Conservation (phyloP, 2,113 vertebrate genomes). For the Coryphaenoides rupestris region DNA sequence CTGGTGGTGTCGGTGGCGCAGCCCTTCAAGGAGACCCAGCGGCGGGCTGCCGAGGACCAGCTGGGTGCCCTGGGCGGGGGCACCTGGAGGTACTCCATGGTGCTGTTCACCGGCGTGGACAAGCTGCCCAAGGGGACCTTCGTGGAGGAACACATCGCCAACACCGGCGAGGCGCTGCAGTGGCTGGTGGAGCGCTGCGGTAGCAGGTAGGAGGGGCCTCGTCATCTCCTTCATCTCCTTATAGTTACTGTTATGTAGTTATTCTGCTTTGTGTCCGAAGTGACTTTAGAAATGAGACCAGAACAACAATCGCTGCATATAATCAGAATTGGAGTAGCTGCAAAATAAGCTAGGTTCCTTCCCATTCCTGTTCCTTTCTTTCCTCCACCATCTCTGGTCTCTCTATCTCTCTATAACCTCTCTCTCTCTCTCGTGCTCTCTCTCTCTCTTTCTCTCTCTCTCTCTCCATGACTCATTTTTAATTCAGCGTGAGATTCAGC, state of each 20-base stretch:
- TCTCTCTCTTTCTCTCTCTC: not conserved
- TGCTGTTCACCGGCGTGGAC: constrained; percentile 69
- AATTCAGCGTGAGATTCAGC: too few relatives aligned
- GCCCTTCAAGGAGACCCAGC: constrained; percentile 62
- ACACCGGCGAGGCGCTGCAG: constrained; percentile 68
- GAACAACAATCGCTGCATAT: too few relatives aligned
- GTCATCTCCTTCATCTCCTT: too few relatives aligned
- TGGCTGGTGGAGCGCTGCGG: constrained; percentile 73
- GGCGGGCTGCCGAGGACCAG: constrained; percentile 63
- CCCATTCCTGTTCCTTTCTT: too few relatives aligned
- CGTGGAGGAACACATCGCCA: constrained; percentile 70
- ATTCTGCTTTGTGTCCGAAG: not conserved
- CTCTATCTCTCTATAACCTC: too few relatives aligned
- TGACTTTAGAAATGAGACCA: too few relatives aligned
- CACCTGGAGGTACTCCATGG: constrained; percentile 72
- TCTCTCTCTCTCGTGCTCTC: not conserved
- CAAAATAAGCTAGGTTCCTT: too few relatives aligned
- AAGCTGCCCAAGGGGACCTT: constrained; percentile 61
- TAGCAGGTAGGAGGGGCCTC: constrained; percentile 50
- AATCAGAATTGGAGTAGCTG: too few relatives aligned
- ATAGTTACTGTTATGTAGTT: constrained; percentile 4
- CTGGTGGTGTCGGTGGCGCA: constrained; percentile 66
- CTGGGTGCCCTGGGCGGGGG: constrained; percentile 64
- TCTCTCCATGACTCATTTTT: not conserved
- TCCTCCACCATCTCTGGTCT: too few relatives aligned